phyloP scores from a whole-genome alignment of 2,888 invertebrate species.

The Toxonevra muliebris region DNA sequence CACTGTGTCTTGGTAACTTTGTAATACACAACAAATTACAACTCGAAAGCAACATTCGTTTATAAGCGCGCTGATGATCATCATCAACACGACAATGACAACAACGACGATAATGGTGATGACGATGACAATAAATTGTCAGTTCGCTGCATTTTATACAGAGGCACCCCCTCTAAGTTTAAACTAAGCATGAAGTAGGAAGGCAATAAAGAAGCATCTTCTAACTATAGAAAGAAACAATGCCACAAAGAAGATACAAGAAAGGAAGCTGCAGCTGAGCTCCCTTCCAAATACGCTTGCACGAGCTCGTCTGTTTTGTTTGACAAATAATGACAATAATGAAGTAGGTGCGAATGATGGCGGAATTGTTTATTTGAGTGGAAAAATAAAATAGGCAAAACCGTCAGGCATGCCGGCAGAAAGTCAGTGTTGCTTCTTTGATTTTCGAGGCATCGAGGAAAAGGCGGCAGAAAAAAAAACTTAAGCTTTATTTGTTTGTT shows the following conservation, averaged over 20 bases:
- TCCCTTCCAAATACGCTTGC: neutral
- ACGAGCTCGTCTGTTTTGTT: slow-evolving; percentile 51
- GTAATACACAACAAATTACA: neutral
- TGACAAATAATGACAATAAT: slow-evolving; percentile 58
- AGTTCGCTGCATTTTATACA: neutral
- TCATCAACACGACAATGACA: neutral
- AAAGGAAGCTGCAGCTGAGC: no score
- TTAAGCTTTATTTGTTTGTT: no score
- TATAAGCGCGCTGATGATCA: neutral
- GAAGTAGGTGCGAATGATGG: slow-evolving; percentile 59
- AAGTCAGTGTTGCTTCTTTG: neutral
- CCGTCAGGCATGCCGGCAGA: no score
- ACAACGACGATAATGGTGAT: neutral
- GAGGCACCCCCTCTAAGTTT: no score
- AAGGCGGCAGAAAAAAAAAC: no score
- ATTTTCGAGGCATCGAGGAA: neutral
- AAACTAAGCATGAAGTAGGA: no score
- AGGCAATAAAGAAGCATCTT: no score
- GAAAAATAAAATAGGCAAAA: slow-evolving; percentile 49
- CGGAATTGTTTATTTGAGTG: slow-evolving; percentile 57
- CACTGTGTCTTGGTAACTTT: neutral
- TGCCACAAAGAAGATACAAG: no score
- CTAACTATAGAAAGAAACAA: no score
- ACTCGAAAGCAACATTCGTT: neutral
- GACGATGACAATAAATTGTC: slow-evolving; percentile 4